A percentile compares a stretch with the other conserved stretches of the same genome.
phyloP scores from a whole-genome alignment of 2,888 invertebrate genomes.

The Hydrotaea cyrtoneurina region DNA sequence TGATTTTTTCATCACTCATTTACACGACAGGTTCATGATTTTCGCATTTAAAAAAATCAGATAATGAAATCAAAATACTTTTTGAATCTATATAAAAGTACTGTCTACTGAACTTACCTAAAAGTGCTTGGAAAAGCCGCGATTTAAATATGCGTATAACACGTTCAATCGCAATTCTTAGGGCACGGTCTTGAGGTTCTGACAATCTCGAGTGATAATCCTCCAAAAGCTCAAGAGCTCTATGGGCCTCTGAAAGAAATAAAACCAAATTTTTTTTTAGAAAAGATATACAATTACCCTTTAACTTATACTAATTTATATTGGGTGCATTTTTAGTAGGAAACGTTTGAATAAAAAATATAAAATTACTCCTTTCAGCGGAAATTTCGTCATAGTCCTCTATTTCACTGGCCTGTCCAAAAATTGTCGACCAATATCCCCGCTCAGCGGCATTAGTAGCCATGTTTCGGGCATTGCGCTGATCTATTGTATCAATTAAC shows the following conservation, averaged over 20 bases:
- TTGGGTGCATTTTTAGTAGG: no score
- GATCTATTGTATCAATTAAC: constrained; percentile 70
- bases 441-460: constrained; percentile 52
- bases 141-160: constrained; percentile 99
- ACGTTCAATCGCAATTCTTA: constrained; percentile 97
- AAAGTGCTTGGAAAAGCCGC: constrained; percentile 96
- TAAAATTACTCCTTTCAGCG: constrained; percentile 68
- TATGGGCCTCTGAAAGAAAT: constrained; percentile 90
- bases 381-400: constrained; percentile 68
- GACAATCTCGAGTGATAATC: constrained; percentile 98
- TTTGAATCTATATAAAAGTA: no score
- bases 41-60: no score
- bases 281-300: constrained; percentile 56
- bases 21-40: no score
- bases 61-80: no score
- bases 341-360: no score
- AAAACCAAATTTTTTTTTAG: neutral
- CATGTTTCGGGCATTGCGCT: constrained; percentile 55
- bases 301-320: no score
- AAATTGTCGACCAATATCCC: constrained; percentile 73
- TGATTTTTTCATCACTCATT: no score
- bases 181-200: constrained; percentile 96
- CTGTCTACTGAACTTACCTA: constrained; percentile 97
- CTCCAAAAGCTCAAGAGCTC: constrained; percentile 98
- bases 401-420: constrained; percentile 72